Conservation (phyloP, 2,113 vertebrate species). For the Monopterus albus region DNA sequence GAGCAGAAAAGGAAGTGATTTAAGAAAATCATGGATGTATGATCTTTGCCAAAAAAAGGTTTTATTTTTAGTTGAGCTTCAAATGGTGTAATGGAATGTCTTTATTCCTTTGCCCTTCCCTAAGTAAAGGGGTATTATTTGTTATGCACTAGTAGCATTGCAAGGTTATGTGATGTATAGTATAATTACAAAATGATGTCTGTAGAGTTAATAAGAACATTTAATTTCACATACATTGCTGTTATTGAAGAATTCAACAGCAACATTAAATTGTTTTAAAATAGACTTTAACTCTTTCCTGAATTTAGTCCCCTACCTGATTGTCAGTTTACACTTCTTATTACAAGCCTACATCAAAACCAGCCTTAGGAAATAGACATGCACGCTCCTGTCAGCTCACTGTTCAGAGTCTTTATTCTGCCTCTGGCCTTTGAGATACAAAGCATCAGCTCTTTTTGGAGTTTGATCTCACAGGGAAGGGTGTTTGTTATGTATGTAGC, state of each 20-base stretch:
- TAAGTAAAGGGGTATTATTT: not conserved
- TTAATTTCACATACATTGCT: not conserved
- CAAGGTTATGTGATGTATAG: not conserved
- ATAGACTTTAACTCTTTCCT: too few species aligned
- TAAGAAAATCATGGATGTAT: slow-evolving; percentile 51
- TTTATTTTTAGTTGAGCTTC: slow-evolving; percentile 33
- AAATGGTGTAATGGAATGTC: too few species aligned
- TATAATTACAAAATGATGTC: not conserved
- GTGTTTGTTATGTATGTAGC: slow-evolving; percentile 59
- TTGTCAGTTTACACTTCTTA: slow-evolving; percentile 4
- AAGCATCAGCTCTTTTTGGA: slow-evolving; percentile 50
- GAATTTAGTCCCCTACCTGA: too few species aligned
- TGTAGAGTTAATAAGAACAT: not conserved
- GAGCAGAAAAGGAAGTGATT: slow-evolving; percentile 42
- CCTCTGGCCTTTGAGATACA: slow-evolving; percentile 44
- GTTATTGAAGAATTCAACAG: not conserved
- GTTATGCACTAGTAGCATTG: not conserved
- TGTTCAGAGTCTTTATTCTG: slow-evolving; percentile 46
- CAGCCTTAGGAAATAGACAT: slow-evolving; percentile 9
- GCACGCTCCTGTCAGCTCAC: slow-evolving; percentile 42
- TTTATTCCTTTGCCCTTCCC: too few species aligned
- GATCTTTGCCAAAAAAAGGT: slow-evolving; percentile 35
- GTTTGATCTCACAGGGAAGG: slow-evolving; percentile 47
- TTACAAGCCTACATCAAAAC: slow-evolving; percentile 35
- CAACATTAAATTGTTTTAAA: too few species aligned